Conservation (phyloP, 2,113 vertebrate species). For the Pristiophorus japonicus region DNA sequence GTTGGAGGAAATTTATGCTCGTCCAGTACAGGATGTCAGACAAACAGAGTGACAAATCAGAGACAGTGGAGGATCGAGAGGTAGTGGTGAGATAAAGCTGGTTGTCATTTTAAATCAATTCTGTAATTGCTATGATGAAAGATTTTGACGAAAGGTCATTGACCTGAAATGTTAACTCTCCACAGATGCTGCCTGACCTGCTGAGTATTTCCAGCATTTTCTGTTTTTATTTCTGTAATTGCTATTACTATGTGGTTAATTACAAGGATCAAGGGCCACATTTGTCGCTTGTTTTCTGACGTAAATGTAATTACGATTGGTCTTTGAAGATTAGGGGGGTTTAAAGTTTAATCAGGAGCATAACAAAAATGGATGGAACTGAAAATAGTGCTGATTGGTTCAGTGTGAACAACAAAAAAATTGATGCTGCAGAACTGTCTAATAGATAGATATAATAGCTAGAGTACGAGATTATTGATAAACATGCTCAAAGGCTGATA, state of each 20-base stretch:
- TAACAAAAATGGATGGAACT: background rate
- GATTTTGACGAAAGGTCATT: no score
- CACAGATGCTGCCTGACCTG: no score
- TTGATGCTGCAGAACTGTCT: background rate
- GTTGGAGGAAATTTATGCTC: background rate
- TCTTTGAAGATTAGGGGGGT: background rate
- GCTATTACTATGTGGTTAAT: background rate
- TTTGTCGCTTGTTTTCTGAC: background rate
- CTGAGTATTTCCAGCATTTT: no score
- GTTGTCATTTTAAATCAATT: background rate
- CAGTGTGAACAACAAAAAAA: background rate
- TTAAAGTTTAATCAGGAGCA: background rate
- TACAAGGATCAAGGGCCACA: background rate
- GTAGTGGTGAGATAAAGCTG: background rate
- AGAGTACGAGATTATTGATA: background rate
- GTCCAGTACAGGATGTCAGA: background rate
- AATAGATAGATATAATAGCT: background rate
- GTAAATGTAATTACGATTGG: slow-evolving; percentile 21
- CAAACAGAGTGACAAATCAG: background rate
- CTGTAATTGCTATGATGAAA: background rate
- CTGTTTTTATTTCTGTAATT: background rate
- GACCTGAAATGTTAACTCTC: no score
- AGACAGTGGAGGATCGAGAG: background rate
- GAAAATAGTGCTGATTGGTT: slow-evolving; percentile 1
- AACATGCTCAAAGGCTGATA: background rate